Evolutionary conservation across 1,140 invertebrate genomes (phyloP), one percentile per base, ranked within the genome.

Genomic region (Wiebesia pumilae): DNA sequence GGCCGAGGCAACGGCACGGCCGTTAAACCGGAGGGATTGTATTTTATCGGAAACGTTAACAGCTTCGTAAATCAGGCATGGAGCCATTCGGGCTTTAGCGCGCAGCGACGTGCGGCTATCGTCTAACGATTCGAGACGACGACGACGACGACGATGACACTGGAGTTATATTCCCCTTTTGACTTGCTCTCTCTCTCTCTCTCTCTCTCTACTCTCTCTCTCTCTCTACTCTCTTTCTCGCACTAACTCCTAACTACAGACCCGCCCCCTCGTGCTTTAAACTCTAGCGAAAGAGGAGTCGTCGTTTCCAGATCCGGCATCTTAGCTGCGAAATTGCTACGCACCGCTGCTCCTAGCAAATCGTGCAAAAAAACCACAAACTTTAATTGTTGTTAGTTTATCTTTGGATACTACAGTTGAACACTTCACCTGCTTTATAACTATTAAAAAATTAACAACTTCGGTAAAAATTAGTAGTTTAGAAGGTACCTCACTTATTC

Each of bases 21-120:
- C 85, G 88, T 90, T 90, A 91, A 90, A 88, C 85, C 84, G 35
- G 81, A 80, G 89, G 84, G 88, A 89, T 90, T 90, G 91, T 92
- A 91, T 93, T 93, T 92, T 93, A 93, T 93, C 92, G 91, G 91
- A 91, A 91, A 92, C 91, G 90, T 93, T 93, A 93, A 93, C 92
- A 90, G 91, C 91, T 91, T 90, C 91, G 90, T 93, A 93, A 93
- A 93, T 93, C 92, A 93, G 90, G 86, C 89, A 90, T 88, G 82
- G 87, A 89, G 85, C 90, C 88, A 90, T 92, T 91, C 89, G 84
- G 86, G 89, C 67, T 91, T 91, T 90, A 91, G 91, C 88, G 83
- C 86, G 86, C 75, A 81, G 58, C 78, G 62, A 81, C 62, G 79
- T 65, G 86, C 89, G 89, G 88, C 89, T 90, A 90, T 91, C 88